Conservation (phyloP, 2,797 vertebrate species). For the Phataginus tetradactyla region DNA sequence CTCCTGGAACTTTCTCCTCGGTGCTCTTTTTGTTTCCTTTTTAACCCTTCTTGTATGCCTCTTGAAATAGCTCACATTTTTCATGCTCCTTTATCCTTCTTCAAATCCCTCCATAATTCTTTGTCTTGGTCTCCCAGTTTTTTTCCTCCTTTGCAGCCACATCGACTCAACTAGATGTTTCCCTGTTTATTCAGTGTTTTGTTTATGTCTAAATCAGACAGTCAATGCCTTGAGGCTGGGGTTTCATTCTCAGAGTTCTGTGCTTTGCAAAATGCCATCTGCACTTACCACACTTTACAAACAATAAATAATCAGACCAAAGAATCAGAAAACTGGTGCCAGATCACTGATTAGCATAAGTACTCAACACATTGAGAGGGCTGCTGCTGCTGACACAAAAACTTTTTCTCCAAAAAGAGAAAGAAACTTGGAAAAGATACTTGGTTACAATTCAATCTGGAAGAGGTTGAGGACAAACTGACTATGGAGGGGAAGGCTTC, state of each 20-base stretch:
- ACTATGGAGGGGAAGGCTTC: background rate
- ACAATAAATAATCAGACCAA: constrained; percentile 80
- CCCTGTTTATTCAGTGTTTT: constrained; percentile 74
- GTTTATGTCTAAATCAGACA: constrained; percentile 79
- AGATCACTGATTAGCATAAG: constrained; percentile 73
- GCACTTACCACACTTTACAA: constrained; percentile 76
- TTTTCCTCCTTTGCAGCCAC: constrained; percentile 52
- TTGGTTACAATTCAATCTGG: constrained; percentile 61
- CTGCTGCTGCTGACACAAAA: constrained; percentile 63
- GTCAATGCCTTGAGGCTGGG: constrained; percentile 68
- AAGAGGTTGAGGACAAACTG: constrained; percentile 24
- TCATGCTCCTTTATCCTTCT: constrained; percentile 19
- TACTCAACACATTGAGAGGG: constrained; percentile 63
- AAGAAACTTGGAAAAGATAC: constrained; percentile 60
- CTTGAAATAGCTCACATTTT: constrained; percentile 53
- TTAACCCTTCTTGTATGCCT: constrained; percentile 36
- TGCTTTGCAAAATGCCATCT: constrained; percentile 79
- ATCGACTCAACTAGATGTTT: constrained; percentile 61
- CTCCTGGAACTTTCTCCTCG: constrained; percentile 15
- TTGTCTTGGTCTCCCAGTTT: constrained; percentile 48
- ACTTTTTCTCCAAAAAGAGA: constrained; percentile 67
- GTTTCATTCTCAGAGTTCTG: constrained; percentile 71
- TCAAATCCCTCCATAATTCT: constrained; percentile 51
- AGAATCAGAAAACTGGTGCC: constrained; percentile 73
- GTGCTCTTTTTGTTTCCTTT: constrained; percentile 41